Base-by-base conservation (phyloP, 1,140 invertebrate species). In the Bombus impatiens region DNA sequence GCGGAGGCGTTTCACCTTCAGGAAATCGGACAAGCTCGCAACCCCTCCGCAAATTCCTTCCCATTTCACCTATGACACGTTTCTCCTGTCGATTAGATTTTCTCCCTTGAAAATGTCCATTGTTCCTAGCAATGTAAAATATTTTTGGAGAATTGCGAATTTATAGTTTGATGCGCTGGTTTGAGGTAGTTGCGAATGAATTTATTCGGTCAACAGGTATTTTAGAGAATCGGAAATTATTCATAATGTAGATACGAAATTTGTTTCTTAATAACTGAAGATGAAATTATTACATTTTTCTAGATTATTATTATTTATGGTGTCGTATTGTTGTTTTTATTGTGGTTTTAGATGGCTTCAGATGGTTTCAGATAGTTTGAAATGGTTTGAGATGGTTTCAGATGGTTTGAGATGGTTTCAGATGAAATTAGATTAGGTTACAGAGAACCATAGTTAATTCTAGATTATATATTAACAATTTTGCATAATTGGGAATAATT, bases 1-100 rank as follows among this genome's bases (percentile, higher is more conserved):
- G 86, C 87, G 88, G 86, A 88, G 91, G 90, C 87, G 88, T 90
- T 82, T 86, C 78, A 82, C 87, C 91, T 90, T 88, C 78, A 83
- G 74, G 74, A 90, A 91, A 90, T 88, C 83, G 79, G 37, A 47
- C 68, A 80, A 82, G 76, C 78, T 2, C 82, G 79, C 47, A 84
- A 85, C 79, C 74, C 25, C 74, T 81, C 42, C 35, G 82, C 77
- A 71, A 90, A 91, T 89, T 89, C 65, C 79, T 71, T 42, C 35
- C 79, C 53, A 9, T n/a, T 71, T 62, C 76, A 71, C 76, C 65
- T 72, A 72, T n/a, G 25, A 72, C 67, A 80, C 9, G 78, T 44
- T 77, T 18, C 62, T 74, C 10, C 15, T 22, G 37, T 35, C 28
- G 32, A 28, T 28, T 28, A 65, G 22, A 9, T 3, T 25, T 15